A percentile compares a stretch with the other conserved stretches of the same genome.
Conservation (phyloP, 2,888 invertebrate species). For the Drosophila eohydei region DNA sequence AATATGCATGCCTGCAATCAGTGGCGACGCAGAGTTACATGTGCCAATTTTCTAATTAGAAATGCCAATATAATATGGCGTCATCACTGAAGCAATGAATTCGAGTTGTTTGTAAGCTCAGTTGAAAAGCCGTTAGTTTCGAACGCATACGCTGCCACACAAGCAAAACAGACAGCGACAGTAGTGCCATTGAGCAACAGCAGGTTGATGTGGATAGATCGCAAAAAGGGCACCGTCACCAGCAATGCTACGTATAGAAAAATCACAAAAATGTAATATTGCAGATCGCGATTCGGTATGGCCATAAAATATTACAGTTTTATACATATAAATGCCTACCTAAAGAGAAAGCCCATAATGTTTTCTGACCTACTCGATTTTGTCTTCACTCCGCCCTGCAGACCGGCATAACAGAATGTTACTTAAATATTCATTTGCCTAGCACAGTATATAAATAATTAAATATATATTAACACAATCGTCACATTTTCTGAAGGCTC, state of each 20-base stretch:
- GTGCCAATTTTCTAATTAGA: slow-evolving; percentile 30
- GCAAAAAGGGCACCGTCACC: slow-evolving; percentile 28
- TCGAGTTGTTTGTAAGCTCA: slow-evolving; percentile 48
- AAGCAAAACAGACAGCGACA: slow-evolving; percentile 37
- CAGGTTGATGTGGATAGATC: slow-evolving; percentile 51
- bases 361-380: slow-evolving; percentile 5
- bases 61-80: slow-evolving; percentile 43
- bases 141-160: slow-evolving; percentile 1
- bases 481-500: slow-evolving; percentile 60
- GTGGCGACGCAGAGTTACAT: slow-evolving; percentile 16
- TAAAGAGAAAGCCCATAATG: slow-evolving; percentile 12
- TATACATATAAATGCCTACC: slow-evolving; percentile 35
- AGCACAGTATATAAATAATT: slow-evolving; percentile 44
- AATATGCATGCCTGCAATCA: neutral
- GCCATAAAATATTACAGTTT: slow-evolving; percentile 6
- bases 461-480: slow-evolving; percentile 61
- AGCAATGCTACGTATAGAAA: slow-evolving; percentile 51
- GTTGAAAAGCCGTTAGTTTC: slow-evolving; percentile 48
- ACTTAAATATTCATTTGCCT: slow-evolving; percentile 59
- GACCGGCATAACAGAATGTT: slow-evolving; percentile 44
- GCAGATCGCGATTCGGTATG: slow-evolving; percentile 28
- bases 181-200: slow-evolving; percentile 15
- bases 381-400: slow-evolving; percentile 10
- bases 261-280: slow-evolving; percentile 10
- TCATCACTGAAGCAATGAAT: slow-evolving; percentile 45